phyloP scores from a whole-genome alignment of 2,797 vertebrate species.

The Mallotus villosus region DNA sequence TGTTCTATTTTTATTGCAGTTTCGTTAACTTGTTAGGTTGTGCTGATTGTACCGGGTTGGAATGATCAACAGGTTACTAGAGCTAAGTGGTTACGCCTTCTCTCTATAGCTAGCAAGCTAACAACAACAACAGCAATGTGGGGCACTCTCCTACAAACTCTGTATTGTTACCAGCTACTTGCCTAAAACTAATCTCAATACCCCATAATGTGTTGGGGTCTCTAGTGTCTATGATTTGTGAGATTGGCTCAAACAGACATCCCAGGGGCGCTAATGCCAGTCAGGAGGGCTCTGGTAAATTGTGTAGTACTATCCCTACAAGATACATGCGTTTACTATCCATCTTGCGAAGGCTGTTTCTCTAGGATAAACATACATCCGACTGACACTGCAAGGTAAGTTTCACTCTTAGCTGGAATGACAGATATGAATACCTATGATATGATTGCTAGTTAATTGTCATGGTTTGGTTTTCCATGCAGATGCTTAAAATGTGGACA shows the following conservation, averaged over 20 bases:
- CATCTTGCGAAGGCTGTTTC: conserved; percentile 69
- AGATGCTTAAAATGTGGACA: conserved; percentile 82
- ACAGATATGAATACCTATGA: background rate
- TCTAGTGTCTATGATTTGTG: background rate
- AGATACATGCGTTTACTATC: conserved; percentile 68
- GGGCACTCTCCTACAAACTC: background rate
- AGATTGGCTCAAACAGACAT: background rate
- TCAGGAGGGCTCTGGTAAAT: conserved; percentile 55
- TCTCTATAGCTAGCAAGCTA: background rate
- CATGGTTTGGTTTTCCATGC: conserved; percentile 56
- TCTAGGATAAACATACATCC: conserved; percentile 57
- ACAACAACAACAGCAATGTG: background rate
- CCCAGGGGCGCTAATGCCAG: conserved; percentile 43
- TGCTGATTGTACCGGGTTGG: background rate
- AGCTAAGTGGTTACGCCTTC: background rate
- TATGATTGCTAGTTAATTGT: background rate
- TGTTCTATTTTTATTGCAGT: background rate
- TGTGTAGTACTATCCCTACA: conserved; percentile 66
- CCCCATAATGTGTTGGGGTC: background rate
- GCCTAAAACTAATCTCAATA: background rate
- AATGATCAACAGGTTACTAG: background rate
- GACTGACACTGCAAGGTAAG: conserved; percentile 53
- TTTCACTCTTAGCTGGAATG: background rate
- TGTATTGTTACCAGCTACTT: background rate
- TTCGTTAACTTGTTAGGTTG: background rate